These are phyloP conservation scores for Patella pellucida DNA, from an alignment of 2,888 invertebrate genomes.

Conservation along the genomic window DNA sequence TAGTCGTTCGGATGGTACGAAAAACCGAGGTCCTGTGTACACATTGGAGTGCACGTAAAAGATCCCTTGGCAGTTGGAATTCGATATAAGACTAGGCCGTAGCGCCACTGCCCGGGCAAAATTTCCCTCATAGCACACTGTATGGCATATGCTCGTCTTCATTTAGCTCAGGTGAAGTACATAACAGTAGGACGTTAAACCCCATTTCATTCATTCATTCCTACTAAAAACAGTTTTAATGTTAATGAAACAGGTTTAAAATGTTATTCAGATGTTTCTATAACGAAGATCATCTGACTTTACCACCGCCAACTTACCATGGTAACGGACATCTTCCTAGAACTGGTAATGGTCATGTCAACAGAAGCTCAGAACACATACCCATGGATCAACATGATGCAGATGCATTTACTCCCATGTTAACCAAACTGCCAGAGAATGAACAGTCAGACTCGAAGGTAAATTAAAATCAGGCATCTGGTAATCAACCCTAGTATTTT, in stretches of 20 bases:
- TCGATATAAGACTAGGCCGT: too few relatives aligned
- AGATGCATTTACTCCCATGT: constrained; percentile 55
- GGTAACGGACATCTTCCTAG: constrained; percentile 51
- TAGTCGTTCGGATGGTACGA: too few relatives aligned
- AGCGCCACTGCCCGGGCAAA: too few relatives aligned
- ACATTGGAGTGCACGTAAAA: too few relatives aligned
- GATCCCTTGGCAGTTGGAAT: too few relatives aligned
- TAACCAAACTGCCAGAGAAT: constrained; percentile 52
- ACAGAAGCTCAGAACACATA: constrained; percentile 2
- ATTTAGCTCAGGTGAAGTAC: too few relatives aligned
- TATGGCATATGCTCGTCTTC: too few relatives aligned
- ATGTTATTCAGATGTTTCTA: constrained; percentile 35
- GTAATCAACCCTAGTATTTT: too few relatives aligned
- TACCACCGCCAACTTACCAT: constrained; percentile 43
- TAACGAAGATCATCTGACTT: constrained; percentile 31
- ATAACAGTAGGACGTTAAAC: too few relatives aligned
- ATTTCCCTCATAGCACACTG: too few relatives aligned
- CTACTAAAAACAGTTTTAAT: neutral
- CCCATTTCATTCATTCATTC: too few relatives aligned
- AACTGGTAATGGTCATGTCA: constrained; percentile 49
- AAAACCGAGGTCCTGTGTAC: too few relatives aligned
- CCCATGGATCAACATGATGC: constrained; percentile 40
- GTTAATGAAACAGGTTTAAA: constrained; percentile 3
- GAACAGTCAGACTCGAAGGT: constrained; percentile 60
- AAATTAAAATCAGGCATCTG: neutral